Conservation (phyloP, 2,888 invertebrate species). For the Ischnus inquisitorius region DNA sequence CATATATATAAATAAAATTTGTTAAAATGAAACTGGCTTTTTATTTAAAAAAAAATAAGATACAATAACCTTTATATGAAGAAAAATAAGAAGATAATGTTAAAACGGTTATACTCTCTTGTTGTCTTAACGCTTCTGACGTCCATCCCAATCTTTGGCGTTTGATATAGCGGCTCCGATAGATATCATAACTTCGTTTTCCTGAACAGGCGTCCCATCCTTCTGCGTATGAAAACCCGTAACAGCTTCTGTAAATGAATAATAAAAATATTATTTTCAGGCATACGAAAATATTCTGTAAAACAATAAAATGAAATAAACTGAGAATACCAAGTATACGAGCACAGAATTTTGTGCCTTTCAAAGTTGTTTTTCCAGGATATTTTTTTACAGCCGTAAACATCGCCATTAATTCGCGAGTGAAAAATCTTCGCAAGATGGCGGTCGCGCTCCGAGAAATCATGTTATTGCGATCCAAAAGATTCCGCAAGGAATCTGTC, state of each 20-base stretch:
- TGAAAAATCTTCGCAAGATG: conserved; percentile 22
- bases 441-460: conserved; percentile 6
- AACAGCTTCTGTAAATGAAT: conserved; percentile 17
- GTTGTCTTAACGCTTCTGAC: not conserved
- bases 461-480: conserved; percentile 24
- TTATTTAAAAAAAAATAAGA: no score
- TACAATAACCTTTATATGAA: no score
- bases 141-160: conserved; percentile 36
- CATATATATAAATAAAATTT: no score
- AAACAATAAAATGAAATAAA: not conserved
- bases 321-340: conserved; percentile 14
- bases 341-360: conserved; percentile 7
- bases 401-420: not conserved
- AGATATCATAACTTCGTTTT: not conserved
- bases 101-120: no score
- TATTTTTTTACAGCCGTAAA: conserved; percentile 41
- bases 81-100: no score
- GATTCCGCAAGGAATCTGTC: not conserved
- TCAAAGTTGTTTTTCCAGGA: conserved; percentile 13
- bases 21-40: no score
- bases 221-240: conserved; percentile 6
- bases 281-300: not conserved
- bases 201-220: conserved; percentile 20
- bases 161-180: conserved; percentile 28
- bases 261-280: not conserved